phyloP scores from a whole-genome alignment of 1,140 invertebrate genomes.

The Drosophila neocordata region DNA sequence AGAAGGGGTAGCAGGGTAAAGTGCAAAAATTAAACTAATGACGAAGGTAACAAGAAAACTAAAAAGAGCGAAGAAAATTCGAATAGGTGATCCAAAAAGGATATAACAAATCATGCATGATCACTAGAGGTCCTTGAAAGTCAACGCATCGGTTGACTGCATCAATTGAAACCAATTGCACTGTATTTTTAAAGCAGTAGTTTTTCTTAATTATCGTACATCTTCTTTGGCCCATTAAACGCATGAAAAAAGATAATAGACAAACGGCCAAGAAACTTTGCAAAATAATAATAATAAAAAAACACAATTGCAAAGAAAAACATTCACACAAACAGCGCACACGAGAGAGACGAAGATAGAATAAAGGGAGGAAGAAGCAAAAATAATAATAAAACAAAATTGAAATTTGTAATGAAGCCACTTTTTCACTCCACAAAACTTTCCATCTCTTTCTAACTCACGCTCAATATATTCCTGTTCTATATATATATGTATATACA shows the following conservation, averaged over 20 bases:
- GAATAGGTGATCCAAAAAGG: constrained; percentile 66
- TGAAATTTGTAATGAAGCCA: constrained; percentile 80
- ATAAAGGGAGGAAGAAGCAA: background rate
- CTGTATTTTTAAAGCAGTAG: constrained; percentile 17
- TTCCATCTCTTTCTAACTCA: background rate
- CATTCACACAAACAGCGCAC: constrained; percentile 6
- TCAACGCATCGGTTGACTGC: background rate
- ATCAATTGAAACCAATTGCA: background rate
- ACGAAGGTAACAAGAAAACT: constrained; percentile 45
- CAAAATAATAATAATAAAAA: constrained; percentile 70
- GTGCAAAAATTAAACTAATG: constrained; percentile 51
- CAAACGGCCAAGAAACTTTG: constrained; percentile 51
- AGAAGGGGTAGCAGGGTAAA: constrained; percentile 42
- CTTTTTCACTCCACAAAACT: constrained; percentile 56
- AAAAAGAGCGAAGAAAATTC: constrained; percentile 43
- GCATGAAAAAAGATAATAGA: constrained; percentile 29
- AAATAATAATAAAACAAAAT: constrained; percentile 78
- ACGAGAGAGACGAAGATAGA: background rate
- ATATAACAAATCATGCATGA: constrained; percentile 46
- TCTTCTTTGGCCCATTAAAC: constrained; percentile 8
- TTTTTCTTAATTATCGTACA: background rate
- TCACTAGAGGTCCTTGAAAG: constrained; percentile 16
- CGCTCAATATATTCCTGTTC: background rate
- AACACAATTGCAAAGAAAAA: constrained; percentile 60
- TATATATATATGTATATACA: background rate